A percentile compares a stretch with the other conserved stretches of the same genome.
Evolutionary conservation across 2,888 invertebrate species (phyloP).

Genomic region (Agonopterix arenella): DNA sequence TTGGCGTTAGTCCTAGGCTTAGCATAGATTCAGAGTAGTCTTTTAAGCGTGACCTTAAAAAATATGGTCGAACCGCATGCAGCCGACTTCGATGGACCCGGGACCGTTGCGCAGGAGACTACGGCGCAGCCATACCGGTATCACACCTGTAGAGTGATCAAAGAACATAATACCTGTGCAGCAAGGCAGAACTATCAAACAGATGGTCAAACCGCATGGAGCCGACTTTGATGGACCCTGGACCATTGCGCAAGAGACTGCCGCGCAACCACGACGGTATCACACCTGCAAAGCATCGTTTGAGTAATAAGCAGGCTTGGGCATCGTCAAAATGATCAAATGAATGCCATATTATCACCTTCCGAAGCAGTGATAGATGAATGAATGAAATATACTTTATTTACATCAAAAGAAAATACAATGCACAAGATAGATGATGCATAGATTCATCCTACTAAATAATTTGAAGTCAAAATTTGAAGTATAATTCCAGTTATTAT

Average conservation of each 20-base stretch:
- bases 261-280: conserved; percentile 89
- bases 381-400: no score
- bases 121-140: conserved; percentile 89
- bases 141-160: conserved; percentile 79
- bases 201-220: conserved; percentile 87
- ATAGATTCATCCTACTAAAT: no score
- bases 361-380: no score
- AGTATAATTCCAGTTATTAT: no score
- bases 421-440: no score
- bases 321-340: no score
- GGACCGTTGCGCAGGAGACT: conserved; percentile 91
- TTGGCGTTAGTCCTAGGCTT: no score
- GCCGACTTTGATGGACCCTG: conserved; percentile 90
- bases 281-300: conserved; percentile 48
- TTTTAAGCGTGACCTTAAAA: conserved; percentile 57
- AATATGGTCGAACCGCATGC: conserved; percentile 85
- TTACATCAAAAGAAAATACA: no score
- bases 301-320: no score
- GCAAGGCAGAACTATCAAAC: conserved; percentile 92
- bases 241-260: conserved; percentile 89
- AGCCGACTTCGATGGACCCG: conserved; percentile 88
- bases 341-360: no score
- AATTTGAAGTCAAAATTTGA: no score
- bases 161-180: conserved; percentile 74
- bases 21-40: no score